These are phyloP conservation scores for Acronicta leporina DNA, from an alignment of 2,888 invertebrate species.

Conservation along the genomic window DNA sequence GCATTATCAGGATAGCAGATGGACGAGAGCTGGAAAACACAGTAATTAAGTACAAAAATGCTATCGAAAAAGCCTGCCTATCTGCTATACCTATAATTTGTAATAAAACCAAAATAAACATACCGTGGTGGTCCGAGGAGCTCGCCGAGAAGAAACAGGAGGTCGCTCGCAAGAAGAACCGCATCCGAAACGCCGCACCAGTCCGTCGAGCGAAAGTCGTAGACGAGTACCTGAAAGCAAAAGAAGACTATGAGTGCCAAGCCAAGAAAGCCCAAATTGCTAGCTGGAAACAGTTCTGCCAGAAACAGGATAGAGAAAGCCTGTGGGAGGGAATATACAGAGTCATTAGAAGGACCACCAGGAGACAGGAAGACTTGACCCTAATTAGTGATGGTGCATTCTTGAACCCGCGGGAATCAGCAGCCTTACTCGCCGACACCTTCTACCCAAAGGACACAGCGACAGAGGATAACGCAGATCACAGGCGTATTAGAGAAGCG, in stretches of 20 bases:
- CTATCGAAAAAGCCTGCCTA: slow-evolving; percentile 16
- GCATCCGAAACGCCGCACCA: slow-evolving; percentile 38
- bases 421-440: slow-evolving; percentile 14
- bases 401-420: slow-evolving; percentile 27
- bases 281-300: slow-evolving; percentile 44
- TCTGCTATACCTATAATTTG: slow-evolving; percentile 23
- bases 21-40: slow-evolving; percentile 7
- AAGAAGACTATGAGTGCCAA: slow-evolving; percentile 28
- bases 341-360: not conserved
- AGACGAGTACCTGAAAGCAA: slow-evolving; percentile 32
- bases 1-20: slow-evolving; percentile 6
- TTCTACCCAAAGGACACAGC: slow-evolving; percentile 1
- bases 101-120: slow-evolving; percentile 2
- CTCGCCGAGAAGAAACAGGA: slow-evolving; percentile 23
- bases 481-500: slow-evolving; percentile 1
- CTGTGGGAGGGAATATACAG: slow-evolving; percentile 3
- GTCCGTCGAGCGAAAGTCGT: slow-evolving; percentile 27
- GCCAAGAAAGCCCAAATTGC: slow-evolving; percentile 11
- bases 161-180: slow-evolving; percentile 21
- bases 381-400: not conserved
- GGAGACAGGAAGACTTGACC: no score
- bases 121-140: slow-evolving; percentile 43
- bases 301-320: slow-evolving; percentile 33
- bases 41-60: slow-evolving; percentile 10
- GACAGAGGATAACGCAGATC: not conserved